Conservation (phyloP, 1,140 invertebrate genomes). For the Camponotus floridanus region DNA sequence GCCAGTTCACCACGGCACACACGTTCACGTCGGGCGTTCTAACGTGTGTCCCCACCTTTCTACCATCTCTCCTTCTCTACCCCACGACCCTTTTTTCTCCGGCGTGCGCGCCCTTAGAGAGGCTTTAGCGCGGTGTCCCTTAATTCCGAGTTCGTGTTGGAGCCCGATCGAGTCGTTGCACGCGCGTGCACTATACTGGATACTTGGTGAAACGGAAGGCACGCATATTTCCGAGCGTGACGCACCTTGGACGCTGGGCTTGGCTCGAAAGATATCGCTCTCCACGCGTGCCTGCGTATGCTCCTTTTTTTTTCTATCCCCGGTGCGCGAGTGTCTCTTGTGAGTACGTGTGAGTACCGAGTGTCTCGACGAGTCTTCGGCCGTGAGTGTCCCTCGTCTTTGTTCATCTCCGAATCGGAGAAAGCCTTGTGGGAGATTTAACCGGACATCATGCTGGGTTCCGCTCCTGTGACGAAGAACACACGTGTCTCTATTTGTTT, state of each 20-base stretch:
- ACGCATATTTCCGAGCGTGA: slow-evolving; percentile 80
- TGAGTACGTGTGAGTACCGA: not conserved
- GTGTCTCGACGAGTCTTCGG: slow-evolving; percentile 4
- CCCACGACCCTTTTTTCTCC: not conserved
- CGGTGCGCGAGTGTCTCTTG: slow-evolving; percentile 12
- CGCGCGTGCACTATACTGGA: slow-evolving; percentile 49
- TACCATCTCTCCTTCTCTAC: slow-evolving; percentile 4
- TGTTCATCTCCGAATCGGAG: not conserved
- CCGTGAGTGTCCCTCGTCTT: not conserved
- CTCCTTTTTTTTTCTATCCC: not conserved
- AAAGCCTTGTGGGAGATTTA: not conserved
- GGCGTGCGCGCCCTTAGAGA: slow-evolving; percentile 35
- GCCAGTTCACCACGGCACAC: not conserved
- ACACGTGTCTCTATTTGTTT: slow-evolving; percentile 16
- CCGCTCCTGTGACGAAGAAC: not conserved
- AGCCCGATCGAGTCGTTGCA: slow-evolving; percentile 41
- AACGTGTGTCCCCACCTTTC: slow-evolving; percentile 19
- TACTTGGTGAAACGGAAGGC: slow-evolving; percentile 68
- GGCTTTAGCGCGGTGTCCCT: slow-evolving; percentile 28
- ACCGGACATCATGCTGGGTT: not conserved
- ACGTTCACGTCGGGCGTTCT: slow-evolving; percentile 18
- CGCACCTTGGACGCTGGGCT: slow-evolving; percentile 76
- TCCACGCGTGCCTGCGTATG: slow-evolving; percentile 23
- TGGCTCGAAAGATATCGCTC: slow-evolving; percentile 70
- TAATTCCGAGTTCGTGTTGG: slow-evolving; percentile 19